These are phyloP conservation scores for Drosophila sucinea DNA, from an alignment of 1,140 invertebrate genomes.

Conservation along the genomic window DNA sequence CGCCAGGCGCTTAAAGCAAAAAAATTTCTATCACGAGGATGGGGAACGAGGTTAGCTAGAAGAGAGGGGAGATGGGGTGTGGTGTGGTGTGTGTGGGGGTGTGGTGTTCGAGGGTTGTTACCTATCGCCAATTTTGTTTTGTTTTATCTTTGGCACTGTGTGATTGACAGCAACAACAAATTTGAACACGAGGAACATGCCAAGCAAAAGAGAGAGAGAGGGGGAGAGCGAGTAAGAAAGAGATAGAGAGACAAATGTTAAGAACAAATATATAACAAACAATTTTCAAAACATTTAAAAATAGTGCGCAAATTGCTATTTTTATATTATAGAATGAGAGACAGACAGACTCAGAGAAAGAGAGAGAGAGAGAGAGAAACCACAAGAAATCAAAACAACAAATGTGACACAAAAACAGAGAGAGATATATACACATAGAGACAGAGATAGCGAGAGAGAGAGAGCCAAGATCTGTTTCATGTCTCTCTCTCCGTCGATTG, in stretches of 20 bases:
- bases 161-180: slow-evolving; percentile 64
- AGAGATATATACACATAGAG: slow-evolving; percentile 18
- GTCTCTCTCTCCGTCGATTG: background rate
- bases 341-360: background rate
- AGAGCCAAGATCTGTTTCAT: background rate
- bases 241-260: slow-evolving; percentile 19
- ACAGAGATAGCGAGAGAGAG: slow-evolving; percentile 11
- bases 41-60: background rate
- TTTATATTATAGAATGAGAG: slow-evolving; percentile 51
- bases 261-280: slow-evolving; percentile 52
- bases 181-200: slow-evolving; percentile 25
- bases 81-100: slow-evolving; percentile 20
- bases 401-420: slow-evolving; percentile 46
- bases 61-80: background rate
- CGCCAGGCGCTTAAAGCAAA: slow-evolving; percentile 56
- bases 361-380: slow-evolving; percentile 5
- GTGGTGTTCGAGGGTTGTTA: slow-evolving; percentile 16
- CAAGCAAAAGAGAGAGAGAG: slow-evolving; percentile 12
- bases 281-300: slow-evolving; percentile 80
- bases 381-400: slow-evolving; percentile 46
- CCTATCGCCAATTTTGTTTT: slow-evolving; percentile 45
- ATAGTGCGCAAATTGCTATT: slow-evolving; percentile 81
- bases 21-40: slow-evolving; percentile 12
- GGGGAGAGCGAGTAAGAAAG: slow-evolving; percentile 21
- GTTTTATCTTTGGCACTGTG: slow-evolving; percentile 7